Base-by-base conservation (phyloP, 2,888 invertebrate genomes). In the Trissoscelio sp. region DNA sequence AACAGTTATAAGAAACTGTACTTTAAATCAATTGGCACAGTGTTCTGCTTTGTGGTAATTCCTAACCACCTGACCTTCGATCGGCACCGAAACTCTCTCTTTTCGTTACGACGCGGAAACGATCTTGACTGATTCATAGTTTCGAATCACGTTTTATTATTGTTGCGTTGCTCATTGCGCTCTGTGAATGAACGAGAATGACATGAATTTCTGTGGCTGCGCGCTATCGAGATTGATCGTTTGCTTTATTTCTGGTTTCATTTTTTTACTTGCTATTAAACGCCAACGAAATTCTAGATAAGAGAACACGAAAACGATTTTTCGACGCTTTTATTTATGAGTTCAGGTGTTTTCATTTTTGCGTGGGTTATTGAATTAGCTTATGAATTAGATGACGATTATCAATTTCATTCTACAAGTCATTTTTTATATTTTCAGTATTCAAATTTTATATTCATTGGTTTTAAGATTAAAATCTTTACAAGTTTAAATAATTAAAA, bases 51-150 rank as follows among this genome's bases (percentile, higher is more conserved):
- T 37, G 57, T 44, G 75, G 67, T 58, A 73, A 79, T 69, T 75
- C 72, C 79, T 79, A 75, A 69, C 78, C 74, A 79, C 74, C 51
- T 79, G 83, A 79, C 81, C 83, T 81, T 83, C 80, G 78, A 72
- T 58, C 62, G 62, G 53, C 48, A 48, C 55, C 69, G 72, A 34
- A 6, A 69, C 80, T 80, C 78, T 80, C 80, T 79, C 70, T 78
- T 83, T 72, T 64, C 67, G 44, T 72, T 77, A 44, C 74, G 39
- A 74, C 57, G 75, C 80, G 80, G 74, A 81, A 73, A 67, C 64
- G 78, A 69, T 55, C 60, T 66, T 58, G 4, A 24, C 69, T 74
- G 80, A 80, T 80, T 80, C 80, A 80, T 58, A 34, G 57, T 64
- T 74, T 70, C 60, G 42, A 60, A 66, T 73, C 66, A 60, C 60